Base-by-base conservation (phyloP, 2,888 invertebrate species). In the Drosophila peninsularis region DNA sequence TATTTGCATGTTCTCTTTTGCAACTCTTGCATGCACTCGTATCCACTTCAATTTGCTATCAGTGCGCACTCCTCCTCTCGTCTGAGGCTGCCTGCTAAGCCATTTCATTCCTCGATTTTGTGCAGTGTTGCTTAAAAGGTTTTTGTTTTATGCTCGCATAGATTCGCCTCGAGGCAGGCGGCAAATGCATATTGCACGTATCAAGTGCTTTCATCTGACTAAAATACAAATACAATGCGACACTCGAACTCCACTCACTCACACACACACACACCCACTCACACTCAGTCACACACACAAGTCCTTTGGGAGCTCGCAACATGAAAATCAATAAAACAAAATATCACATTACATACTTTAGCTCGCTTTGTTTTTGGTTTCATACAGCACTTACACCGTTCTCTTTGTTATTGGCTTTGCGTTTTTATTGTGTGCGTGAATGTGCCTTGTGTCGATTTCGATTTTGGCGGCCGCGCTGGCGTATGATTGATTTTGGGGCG, bases 321-420 rank as follows among this genome's bases (percentile, higher is more conserved):
- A 78, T 76, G 44, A 84, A 84, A 84, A 89, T 84, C 87, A 87
- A 84, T 84, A 80, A 71, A 71, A 82, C 70, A 75, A 82, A 75
- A 86, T 86, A 81, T 81, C 78, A 61, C 76, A 88, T 80, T 82
- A 88, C 88, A 68, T 68, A 75, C 60, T 69, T 70, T 60, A 17
- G 10, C 17, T 45, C 56, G 58, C 73, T 67, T 67, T 85, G 75
- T 77, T 88, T 77, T 67, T 56, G 52, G 55, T 69, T 73, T 75
- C 55, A 61, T 64, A 62, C 36, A 27, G 27, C 34, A 45, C 45
- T 58, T 17, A 45, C 17, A 10, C 36, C 3, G 60, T 47, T 41
- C 13, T 3, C 7, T 21, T 45, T 64, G 41, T 47, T 45, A 5
- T 52, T 42, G 30, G 13, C 3, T 50, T n/a, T 44, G 32, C 50